Conservation (phyloP, 2,888 invertebrate species). For the Phrixothrix hirtus region DNA sequence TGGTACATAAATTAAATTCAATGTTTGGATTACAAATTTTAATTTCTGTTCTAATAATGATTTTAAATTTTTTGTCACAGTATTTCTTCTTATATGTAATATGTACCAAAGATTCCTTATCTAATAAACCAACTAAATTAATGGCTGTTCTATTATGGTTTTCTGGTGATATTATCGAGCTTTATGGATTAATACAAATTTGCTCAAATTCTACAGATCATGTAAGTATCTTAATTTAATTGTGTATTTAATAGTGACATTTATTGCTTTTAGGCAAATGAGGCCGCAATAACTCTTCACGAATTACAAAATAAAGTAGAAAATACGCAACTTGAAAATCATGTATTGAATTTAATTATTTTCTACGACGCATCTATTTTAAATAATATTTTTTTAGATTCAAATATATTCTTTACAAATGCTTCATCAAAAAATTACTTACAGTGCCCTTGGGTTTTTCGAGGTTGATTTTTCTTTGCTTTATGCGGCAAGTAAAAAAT, state of each 20-base stretch:
- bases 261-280: slow-evolving; percentile 48
- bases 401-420: slow-evolving; percentile 58
- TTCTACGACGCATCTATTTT: slow-evolving; percentile 1
- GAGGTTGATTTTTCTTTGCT: slow-evolving; percentile 56
- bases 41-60: slow-evolving; percentile 37
- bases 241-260: not conserved
- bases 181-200: slow-evolving; percentile 40
- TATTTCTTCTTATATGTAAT: slow-evolving; percentile 42
- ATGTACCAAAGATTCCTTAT: slow-evolving; percentile 28
- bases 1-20: slow-evolving; percentile 37
- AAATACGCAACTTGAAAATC: slow-evolving; percentile 52
- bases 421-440: slow-evolving; percentile 55
- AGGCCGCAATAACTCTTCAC: slow-evolving; percentile 53
- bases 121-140: slow-evolving; percentile 27
- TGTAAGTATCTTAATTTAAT: slow-evolving; percentile 33
- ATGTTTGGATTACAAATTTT: slow-evolving; percentile 42
- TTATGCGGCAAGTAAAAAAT: slow-evolving; percentile 51
- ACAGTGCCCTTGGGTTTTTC: slow-evolving; percentile 58
- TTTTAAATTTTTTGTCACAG: slow-evolving; percentile 42
- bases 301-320: slow-evolving; percentile 51
- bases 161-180: slow-evolving; percentile 40
- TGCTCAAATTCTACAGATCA: slow-evolving; percentile 40
- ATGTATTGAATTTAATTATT: slow-evolving; percentile 40
- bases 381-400: slow-evolving; percentile 48
- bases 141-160: slow-evolving; percentile 39